Conservation (phyloP, 2,888 invertebrate genomes). For the Andrena marginata region DNA sequence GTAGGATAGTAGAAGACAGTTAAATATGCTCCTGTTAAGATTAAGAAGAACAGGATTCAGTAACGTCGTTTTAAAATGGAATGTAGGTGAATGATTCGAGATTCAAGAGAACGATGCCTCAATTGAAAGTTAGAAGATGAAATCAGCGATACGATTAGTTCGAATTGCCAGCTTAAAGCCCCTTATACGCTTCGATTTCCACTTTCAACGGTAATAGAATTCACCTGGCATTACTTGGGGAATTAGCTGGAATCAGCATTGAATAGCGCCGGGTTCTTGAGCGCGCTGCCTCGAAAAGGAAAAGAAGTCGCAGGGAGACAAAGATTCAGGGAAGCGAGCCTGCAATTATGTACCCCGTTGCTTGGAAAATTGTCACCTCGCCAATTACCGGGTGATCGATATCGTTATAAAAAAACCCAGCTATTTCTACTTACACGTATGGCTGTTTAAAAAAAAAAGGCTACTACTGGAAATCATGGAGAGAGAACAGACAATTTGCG, state of each 20-base stretch:
- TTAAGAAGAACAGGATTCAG: no score
- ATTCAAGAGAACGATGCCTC: neutral
- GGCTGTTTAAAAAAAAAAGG: neutral
- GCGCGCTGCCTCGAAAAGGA: constrained; percentile 24
- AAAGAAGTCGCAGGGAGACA: constrained; percentile 17
- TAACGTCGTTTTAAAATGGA: no score
- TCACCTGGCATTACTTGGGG: constrained; percentile 38
- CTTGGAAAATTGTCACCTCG: neutral
- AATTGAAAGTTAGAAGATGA: neutral
- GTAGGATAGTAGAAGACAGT: neutral
- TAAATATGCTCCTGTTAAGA: neutral
- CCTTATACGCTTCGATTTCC: neutral
- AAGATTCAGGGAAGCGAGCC: constrained; percentile 8
- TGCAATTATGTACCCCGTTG: constrained; percentile 14
- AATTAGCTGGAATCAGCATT: constrained; percentile 61
- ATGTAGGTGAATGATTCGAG: no score
- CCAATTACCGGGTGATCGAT: neutral
- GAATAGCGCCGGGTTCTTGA: constrained; percentile 39
- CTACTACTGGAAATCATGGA: neutral
- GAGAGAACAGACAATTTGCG: neutral
- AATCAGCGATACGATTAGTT: constrained; percentile 16
- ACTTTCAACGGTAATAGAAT: constrained; percentile 28
- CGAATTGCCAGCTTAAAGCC: constrained; percentile 14
- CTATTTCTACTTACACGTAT: neutral
- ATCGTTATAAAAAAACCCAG: neutral